Evolutionary conservation across 2,113 vertebrate species (phyloP).

Genomic region (Catharus fuscescens): DNA sequence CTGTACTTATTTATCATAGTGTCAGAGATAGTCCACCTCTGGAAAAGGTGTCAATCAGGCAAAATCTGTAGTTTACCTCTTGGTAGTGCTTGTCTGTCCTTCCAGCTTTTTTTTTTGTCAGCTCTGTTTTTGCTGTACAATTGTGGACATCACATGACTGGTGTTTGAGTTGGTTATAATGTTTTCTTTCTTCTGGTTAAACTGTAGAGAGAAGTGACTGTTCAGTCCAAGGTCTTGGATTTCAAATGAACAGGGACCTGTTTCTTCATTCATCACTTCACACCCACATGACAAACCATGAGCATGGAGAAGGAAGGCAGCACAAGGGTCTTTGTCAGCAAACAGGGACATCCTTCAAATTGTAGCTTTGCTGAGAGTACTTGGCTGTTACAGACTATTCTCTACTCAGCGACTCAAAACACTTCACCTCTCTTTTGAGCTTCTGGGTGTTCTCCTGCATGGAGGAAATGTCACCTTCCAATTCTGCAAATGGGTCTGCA

Average conservation of each 20-base stretch:
- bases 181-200: slow-evolving; percentile 37
- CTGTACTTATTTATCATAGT: neutral
- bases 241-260: neutral
- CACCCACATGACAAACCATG: neutral
- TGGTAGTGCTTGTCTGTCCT: neutral
- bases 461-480: neutral
- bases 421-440: neutral
- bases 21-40: neutral
- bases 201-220: neutral
- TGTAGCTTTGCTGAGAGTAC: neutral
- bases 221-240: slow-evolving; percentile 42
- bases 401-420: neutral
- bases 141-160: neutral
- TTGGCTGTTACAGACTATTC: neutral
- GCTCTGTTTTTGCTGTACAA: neutral
- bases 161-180: neutral
- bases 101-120: neutral
- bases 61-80: neutral
- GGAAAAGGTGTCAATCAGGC: neutral
- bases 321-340: neutral
- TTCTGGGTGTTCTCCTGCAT: neutral
- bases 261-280: neutral
- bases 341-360: neutral
- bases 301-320: neutral
- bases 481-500: neutral